A percentile compares a stretch with the other conserved stretches of the same genome.
These are phyloP conservation scores for Andrena fulva DNA, from an alignment of 2,888 invertebrate species.

Conservation along the genomic window DNA sequence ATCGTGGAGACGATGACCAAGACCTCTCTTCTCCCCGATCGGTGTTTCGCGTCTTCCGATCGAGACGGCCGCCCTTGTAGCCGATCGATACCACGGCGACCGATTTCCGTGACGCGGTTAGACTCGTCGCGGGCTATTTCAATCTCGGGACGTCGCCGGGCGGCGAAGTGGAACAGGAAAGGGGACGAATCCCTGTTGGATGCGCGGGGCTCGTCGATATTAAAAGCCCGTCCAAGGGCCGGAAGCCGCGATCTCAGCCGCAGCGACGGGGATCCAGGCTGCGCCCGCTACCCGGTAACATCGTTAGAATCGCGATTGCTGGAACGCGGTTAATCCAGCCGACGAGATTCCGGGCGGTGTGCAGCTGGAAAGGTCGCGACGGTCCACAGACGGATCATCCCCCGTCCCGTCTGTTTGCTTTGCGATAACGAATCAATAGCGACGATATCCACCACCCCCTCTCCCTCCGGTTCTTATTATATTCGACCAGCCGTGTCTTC, in stretches of 20 bases:
- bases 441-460: slow-evolving; percentile 3
- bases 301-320: slow-evolving; percentile 2
- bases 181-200: neutral
- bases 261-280: neutral
- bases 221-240: neutral
- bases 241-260: slow-evolving; percentile 6
- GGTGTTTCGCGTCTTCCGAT: neutral
- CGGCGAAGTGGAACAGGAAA: too few species aligned
- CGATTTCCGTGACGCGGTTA: slow-evolving; percentile 31
- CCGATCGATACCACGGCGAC: neutral
- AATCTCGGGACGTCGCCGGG: slow-evolving; percentile 1
- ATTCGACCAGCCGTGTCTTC: slow-evolving; percentile 31
- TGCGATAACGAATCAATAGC: slow-evolving; percentile 47
- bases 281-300: neutral
- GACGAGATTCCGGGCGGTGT: neutral
- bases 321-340: slow-evolving; percentile 7
- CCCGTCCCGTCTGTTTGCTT: slow-evolving; percentile 21
- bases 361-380: neutral
- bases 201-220: neutral
- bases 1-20: neutral
- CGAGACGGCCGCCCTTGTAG: neutral
- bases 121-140: slow-evolving; percentile 24
- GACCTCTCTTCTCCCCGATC: neutral
- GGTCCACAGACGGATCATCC: slow-evolving; percentile 12
- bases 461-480: slow-evolving; percentile 40